Base-by-base conservation (phyloP, 2,113 vertebrate genomes). In the Cynoglossus semilaevis region DNA sequence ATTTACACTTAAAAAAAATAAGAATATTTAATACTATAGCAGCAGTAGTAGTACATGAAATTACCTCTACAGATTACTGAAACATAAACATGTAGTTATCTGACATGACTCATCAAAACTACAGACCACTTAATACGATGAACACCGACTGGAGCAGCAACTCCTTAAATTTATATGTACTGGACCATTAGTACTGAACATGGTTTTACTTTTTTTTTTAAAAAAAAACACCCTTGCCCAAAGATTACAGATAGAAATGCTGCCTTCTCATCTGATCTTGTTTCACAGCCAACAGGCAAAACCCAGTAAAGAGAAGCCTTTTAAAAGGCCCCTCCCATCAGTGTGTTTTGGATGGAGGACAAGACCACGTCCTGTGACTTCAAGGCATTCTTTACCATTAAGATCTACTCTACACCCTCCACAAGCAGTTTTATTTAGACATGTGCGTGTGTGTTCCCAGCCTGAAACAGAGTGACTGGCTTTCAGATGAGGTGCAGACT, bases 321-420 rank as follows among this genome's bases (percentile, higher is more conserved):
- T 66, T 71, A 43, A 59, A 65, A 42, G 59, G 46, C 52, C 60
- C 44, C 73, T 79, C 68, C 80, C 71, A 70, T 53, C 50, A 52
- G 58, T 57, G 50, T 52, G 49, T 13, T 54, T 5, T 51, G 52
- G 58, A 42, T 50, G 53, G 35, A 53, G 67, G 65, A 58, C 49
- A 80, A 73, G 22, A 50, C 47, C 41, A 34, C 35, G 37, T 77
- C 69, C 44, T 17, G 8, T 52, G 69, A 66, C 72, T 73, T 70
- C 66, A 59, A 61, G 66, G 72, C 49, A 70, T 66, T 62, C 43
- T 62, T 54, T 15, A 63, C 45, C 4, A 57, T 76, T 57, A 46
- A 64, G 47, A 68, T 29, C 57, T 37, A 44, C 61, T 37, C 29
- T 10, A 18, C 38, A 67, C 64, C 64, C 59, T 70, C 22, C 64